Base-by-base conservation (phyloP, 2,113 vertebrate species). In the Festucalex cinctus region DNA sequence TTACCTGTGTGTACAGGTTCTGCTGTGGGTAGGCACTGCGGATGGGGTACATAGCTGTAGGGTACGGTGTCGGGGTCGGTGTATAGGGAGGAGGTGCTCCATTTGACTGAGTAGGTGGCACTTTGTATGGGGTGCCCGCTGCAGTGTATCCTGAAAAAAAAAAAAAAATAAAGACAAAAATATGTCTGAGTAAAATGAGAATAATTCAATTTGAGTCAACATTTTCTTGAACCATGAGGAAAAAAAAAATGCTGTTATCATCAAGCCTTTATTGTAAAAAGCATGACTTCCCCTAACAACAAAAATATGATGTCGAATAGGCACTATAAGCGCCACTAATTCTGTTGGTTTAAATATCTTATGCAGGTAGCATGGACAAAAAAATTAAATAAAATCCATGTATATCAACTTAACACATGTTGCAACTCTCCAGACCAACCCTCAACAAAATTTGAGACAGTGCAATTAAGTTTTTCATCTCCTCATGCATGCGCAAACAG, bases 11-110 rank as follows among this genome's bases (percentile, higher is more conserved):
- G 86, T 98, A 98, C 78, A 98, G 84, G 91, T 98, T 98, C 92
- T 89, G 89, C 86, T 99, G 96, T 71, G 97, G 96, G 79, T 98
- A 98, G 95, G 97, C 96, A 98, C 96, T 98, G 95, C 96, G 94
- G 91, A 98, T 98, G 68, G 97, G 97, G 91, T 99, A 98, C 96
- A 98, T 97, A 58, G 96, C 94, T 28, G 97, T 97, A 10, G 94
- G 96, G 90, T 99, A 98, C 0, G 97, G 96, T 66, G 94, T 97
- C 0, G 97, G 96, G 35, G 95, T 96, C 0, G 96, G 95, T 65
- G 97, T 98, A 88, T 99, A 99, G 37, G 97, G 97, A 61, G 97
- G 97, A 16, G 97, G 96, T 12, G 97, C 96, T 71, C 91, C 96
- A 81, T 94, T 99, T 68, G 93, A 96, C 93, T 98, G 97, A 85